Conservation (phyloP, 2,797 vertebrate genomes). For the Rhabdophis nuchalis region DNA sequence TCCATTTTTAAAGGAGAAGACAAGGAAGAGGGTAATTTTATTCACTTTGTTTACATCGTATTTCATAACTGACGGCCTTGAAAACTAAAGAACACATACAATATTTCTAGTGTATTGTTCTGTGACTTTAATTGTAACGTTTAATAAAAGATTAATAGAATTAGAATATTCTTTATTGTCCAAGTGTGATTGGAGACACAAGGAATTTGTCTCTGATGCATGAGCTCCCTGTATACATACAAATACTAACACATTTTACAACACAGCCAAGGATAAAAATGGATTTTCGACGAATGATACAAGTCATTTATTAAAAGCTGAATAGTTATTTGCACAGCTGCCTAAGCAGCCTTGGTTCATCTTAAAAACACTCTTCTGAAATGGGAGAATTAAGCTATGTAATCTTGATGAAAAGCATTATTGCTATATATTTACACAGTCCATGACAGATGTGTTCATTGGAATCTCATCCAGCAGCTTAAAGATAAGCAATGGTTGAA, state of each 20-base stretch:
- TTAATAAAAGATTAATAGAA: not conserved
- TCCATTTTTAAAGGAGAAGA: constrained; percentile 98
- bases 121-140: not conserved
- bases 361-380: not conserved
- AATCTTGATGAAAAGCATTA: not conserved
- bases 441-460: not conserved
- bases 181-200: not conserved
- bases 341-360: not conserved
- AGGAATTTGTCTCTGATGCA: not conserved
- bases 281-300: not conserved
- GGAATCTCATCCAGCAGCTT: not conserved
- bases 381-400: not conserved
- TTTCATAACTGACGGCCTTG: not conserved
- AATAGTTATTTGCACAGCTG: not conserved
- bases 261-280: not conserved
- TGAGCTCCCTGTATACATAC: not conserved
- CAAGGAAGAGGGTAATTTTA: constrained; percentile 88
- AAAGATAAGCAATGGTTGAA: not conserved
- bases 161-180: not conserved
- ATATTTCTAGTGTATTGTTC: not conserved
- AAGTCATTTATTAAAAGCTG: not conserved
- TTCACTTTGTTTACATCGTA: constrained; percentile 25
- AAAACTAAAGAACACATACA: not conserved
- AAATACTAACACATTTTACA: not conserved
- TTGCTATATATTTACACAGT: not conserved